Evolutionary conservation across 2,797 vertebrate genomes (phyloP).

Genomic region (Amblyopsis hoosieri): DNA sequence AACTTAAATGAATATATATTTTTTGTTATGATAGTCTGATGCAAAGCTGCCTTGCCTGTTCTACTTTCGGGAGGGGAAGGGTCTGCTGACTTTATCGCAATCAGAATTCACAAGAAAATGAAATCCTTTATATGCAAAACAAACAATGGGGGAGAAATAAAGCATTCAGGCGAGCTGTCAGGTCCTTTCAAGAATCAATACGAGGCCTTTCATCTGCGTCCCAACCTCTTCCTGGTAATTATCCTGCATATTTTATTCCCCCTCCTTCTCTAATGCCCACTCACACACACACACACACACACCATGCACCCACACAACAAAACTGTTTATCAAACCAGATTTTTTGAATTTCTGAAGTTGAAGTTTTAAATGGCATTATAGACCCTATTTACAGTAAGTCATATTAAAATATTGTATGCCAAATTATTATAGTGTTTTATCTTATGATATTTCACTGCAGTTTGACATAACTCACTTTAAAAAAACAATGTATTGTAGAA

Average conservation of each 20-base stretch:
- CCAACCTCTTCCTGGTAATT: slow-evolving; percentile 83
- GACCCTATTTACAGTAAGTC: too few species aligned
- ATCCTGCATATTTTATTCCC: slow-evolving; percentile 81
- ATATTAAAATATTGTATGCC: too few species aligned
- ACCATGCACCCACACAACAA: slow-evolving; percentile 23
- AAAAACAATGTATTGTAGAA: too few species aligned
- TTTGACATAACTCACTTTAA: too few species aligned
- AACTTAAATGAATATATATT: too few species aligned
- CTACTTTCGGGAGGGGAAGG: slow-evolving; percentile 51
- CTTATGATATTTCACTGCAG: too few species aligned
- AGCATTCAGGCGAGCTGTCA: slow-evolving; percentile 82
- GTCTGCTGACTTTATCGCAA: slow-evolving; percentile 63
- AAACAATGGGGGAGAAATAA: slow-evolving; percentile 81
- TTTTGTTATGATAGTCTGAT: too few species aligned
- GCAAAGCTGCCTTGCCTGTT: slow-evolving; percentile 41
- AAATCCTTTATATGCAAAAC: slow-evolving; percentile 82
- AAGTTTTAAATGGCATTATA: too few species aligned
- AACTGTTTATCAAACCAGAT: too few species aligned
- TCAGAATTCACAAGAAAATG: slow-evolving; percentile 80
- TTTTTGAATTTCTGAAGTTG: too few species aligned
- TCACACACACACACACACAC: slow-evolving; percentile 25
- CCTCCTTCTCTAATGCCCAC: slow-evolving; percentile 46
- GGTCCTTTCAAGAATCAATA: slow-evolving; percentile 82
- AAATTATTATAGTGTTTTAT: too few species aligned
- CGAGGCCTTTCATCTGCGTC: slow-evolving; percentile 78